Evolutionary conservation across 2,888 invertebrate species (phyloP).

Genomic region (Diadegma fenestrale): DNA sequence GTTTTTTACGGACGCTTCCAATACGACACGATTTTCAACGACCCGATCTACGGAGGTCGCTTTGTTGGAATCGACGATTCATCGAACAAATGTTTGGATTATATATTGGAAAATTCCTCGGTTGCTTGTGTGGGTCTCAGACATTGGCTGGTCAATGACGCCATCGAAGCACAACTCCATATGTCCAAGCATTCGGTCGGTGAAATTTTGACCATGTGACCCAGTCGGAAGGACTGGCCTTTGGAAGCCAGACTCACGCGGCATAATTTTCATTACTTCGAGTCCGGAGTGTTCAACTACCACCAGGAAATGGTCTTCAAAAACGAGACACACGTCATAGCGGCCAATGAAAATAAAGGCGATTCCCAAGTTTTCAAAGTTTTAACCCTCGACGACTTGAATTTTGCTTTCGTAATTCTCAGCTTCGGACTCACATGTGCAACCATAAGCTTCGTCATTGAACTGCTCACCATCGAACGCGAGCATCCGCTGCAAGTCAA

Average conservation of each 20-base stretch:
- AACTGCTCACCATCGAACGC: background rate
- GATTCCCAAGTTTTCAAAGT: background rate
- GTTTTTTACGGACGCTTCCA: background rate
- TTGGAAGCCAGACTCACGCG: constrained; percentile 7
- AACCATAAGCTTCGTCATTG: background rate
- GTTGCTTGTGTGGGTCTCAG: constrained; percentile 1
- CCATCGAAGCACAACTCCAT: constrained; percentile 12
- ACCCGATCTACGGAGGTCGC: background rate
- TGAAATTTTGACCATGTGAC: constrained; percentile 3
- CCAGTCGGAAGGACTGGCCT: constrained; percentile 8
- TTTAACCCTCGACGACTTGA: background rate
- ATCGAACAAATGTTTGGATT: background rate
- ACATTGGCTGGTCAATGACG: background rate
- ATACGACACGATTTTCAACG: background rate
- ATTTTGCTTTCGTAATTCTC: background rate
- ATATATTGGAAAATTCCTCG: background rate
- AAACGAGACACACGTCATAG: background rate
- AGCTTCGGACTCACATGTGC: background rate
- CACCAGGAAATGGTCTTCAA: background rate
- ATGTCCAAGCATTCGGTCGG: constrained; percentile 5
- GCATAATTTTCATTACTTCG: constrained; percentile 4
- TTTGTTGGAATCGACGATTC: background rate
- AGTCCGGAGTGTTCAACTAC: background rate
- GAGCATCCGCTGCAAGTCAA: background rate
- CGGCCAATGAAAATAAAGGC: background rate